Percentiles rank a stretch among this genome's conserved stretches.
These are phyloP conservation scores for Psittacula cyanocephala DNA, from an alignment of 2,113 vertebrate species.

Conservation along the genomic window DNA sequence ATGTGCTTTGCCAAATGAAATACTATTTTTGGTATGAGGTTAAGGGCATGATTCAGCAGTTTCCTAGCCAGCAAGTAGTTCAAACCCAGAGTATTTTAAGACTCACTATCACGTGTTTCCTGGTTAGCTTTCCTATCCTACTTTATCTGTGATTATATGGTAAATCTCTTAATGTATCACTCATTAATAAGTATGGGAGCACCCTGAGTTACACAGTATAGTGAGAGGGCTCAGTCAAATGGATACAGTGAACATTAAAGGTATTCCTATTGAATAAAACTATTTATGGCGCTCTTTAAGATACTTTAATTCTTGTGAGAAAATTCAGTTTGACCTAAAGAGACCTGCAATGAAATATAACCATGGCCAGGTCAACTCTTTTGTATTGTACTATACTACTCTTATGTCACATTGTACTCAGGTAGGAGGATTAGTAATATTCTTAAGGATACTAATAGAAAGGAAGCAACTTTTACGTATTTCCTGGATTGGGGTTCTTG, in stretches of 20 bases:
- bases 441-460: neutral
- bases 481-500: neutral
- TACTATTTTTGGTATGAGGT: neutral
- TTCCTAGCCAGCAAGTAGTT: neutral
- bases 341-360: neutral
- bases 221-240: neutral
- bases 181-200: neutral
- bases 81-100: neutral
- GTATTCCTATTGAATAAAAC: neutral
- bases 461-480: neutral
- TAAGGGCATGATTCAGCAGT: slow-evolving; percentile 25
- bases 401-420: neutral
- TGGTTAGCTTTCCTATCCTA: neutral
- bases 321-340: neutral
- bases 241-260: neutral
- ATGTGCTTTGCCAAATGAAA: neutral
- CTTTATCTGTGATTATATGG: slow-evolving; percentile 9
- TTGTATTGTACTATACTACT: neutral
- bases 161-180: neutral
- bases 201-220: fast-evolving
- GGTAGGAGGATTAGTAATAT: neutral
- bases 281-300: neutral
- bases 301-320: neutral
- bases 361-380: fast-evolving
- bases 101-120: neutral